These are phyloP conservation scores for Clivina fossor DNA, from an alignment of 2,888 invertebrate species.

Conservation along the genomic window DNA sequence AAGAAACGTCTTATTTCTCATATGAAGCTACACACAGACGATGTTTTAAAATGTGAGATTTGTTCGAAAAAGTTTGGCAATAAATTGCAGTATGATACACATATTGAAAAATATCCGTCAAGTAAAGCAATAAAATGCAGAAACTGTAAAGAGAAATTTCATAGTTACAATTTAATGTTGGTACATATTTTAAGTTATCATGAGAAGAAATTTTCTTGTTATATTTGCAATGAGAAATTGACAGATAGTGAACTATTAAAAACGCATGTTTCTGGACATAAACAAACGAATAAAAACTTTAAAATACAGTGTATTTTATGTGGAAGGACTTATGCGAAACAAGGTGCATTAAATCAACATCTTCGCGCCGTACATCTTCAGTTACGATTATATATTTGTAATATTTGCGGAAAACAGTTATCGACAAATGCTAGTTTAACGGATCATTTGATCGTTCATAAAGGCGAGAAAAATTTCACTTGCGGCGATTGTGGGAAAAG, in stretches of 20 bases:
- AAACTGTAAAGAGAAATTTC: conserved; percentile 16
- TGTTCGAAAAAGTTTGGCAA: conserved; percentile 7
- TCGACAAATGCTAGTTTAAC: conserved; percentile 51
- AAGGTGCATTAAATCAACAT: conserved; percentile 6
- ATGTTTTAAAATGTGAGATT: conserved; percentile 10
- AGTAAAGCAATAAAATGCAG: conserved; percentile 1
- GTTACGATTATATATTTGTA: conserved; percentile 25
- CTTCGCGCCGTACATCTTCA: conserved; percentile 6
- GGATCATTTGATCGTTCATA: conserved; percentile 58
- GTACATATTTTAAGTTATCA: conserved; percentile 12
- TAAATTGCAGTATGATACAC: conserved; percentile 5
- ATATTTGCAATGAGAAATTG: background rate
- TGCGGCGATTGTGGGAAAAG: conserved; percentile 60
- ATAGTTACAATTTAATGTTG: conserved; percentile 10
- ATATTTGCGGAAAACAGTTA: conserved; percentile 46
- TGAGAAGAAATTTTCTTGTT: conserved; percentile 15
- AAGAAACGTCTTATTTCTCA: conserved; percentile 1
- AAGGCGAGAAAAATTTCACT: conserved; percentile 56
- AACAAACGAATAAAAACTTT: background rate
- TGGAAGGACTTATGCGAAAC: conserved; percentile 12
- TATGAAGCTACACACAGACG: conserved; percentile 16
- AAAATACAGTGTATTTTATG: conserved; percentile 12
- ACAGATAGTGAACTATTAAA: conserved; percentile 4
- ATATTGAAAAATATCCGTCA: conserved; percentile 5
- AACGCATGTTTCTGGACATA: conserved; percentile 14